These are phyloP conservation scores for Tuta absoluta DNA, from an alignment of 2,888 invertebrate genomes.

Conservation along the genomic window DNA sequence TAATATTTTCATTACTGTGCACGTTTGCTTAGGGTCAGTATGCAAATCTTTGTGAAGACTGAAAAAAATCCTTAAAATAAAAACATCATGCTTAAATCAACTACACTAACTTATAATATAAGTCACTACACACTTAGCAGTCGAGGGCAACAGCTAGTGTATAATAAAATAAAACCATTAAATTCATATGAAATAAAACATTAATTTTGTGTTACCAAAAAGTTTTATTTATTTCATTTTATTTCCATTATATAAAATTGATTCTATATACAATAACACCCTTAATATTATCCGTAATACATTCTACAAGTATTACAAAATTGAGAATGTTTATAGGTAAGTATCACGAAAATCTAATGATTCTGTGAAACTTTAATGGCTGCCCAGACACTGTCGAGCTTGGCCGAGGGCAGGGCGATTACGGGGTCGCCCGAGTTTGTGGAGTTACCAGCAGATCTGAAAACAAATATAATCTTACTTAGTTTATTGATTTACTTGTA, in stretches of 20 bases:
- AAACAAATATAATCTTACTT: conserved; percentile 7
- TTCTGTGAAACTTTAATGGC: conserved; percentile 68
- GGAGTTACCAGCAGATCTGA: conserved; percentile 70
- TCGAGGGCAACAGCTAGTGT: too few species aligned
- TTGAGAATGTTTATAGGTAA: neutral
- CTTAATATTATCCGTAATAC: neutral
- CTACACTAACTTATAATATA: too few species aligned
- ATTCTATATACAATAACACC: neutral
- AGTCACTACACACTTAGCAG: too few species aligned
- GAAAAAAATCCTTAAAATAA: too few species aligned
- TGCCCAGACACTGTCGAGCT: conserved; percentile 70
- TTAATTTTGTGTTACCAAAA: neutral
- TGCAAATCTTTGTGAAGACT: too few species aligned
- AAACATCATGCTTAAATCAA: too few species aligned
- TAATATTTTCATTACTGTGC: too few species aligned
- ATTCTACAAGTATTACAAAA: conserved; percentile 1
- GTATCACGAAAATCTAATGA: conserved; percentile 47
- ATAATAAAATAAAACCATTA: too few species aligned
- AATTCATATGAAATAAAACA: conserved; percentile 13
- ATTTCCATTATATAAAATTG: conserved; percentile 3
- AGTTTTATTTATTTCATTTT: neutral
- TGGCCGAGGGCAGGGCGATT: conserved; percentile 58
- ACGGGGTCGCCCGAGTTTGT: conserved; percentile 61
- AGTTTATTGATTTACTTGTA: neutral
- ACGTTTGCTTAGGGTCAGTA: too few species aligned